Evolutionary conservation across 2,888 invertebrate genomes (phyloP).

Genomic region (Drosophila anceps): DNA sequence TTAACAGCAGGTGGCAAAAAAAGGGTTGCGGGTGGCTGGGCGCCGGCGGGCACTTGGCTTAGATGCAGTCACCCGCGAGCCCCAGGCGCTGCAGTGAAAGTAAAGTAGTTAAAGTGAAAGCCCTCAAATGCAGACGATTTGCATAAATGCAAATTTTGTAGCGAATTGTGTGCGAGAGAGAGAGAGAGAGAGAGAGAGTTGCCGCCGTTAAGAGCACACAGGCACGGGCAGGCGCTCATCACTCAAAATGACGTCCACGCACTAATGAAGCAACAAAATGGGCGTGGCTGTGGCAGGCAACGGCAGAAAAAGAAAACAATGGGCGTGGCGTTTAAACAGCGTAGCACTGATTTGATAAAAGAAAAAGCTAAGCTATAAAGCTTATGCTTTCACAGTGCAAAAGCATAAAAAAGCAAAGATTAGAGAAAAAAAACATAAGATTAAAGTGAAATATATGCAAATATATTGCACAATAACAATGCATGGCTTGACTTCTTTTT

Average conservation of each 20-base stretch:
- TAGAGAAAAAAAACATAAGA: neutral
- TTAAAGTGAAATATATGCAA: constrained; percentile 2
- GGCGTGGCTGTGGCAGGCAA: constrained; percentile 34
- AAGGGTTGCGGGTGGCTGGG: neutral
- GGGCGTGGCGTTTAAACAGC: constrained; percentile 46
- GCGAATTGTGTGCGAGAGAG: constrained; percentile 30
- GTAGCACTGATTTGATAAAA: constrained; percentile 37
- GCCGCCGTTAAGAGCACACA: constrained; percentile 19
- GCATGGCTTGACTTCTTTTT: neutral
- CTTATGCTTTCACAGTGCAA: neutral
- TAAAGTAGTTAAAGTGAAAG: constrained; percentile 65
- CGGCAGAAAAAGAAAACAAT: neutral
- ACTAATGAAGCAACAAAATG: constrained; percentile 70
- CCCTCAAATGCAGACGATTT: constrained; percentile 60
- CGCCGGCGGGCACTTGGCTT: constrained; percentile 21
- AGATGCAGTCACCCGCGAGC: constrained; percentile 12
- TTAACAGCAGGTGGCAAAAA: constrained; percentile 26
- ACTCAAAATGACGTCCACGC: constrained; percentile 54
- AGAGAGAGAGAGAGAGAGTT: constrained; percentile 41
- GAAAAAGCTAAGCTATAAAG: constrained; percentile 15
- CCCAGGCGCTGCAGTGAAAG: constrained; percentile 41
- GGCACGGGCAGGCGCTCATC: constrained; percentile 33
- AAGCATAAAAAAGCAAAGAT: neutral
- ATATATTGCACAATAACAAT: neutral
- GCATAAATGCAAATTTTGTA: constrained; percentile 69